Evolutionary conservation across 2,113 vertebrate genomes (phyloP), one percentile per base, ranked within the genome.

Genomic region (Otolemur garnettii): DNA sequence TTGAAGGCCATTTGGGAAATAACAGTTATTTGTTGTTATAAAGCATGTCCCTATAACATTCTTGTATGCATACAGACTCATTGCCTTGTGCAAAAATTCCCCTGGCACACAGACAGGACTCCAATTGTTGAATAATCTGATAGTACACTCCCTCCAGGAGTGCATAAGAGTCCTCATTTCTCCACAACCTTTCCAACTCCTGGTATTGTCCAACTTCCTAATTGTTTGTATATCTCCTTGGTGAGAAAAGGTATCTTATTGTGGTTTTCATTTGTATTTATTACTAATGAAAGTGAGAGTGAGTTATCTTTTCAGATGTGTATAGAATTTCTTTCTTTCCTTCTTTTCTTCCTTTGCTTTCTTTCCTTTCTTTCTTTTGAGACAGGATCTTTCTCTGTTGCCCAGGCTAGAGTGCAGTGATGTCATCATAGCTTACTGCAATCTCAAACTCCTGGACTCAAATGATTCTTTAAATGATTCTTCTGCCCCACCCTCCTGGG

Each of bases 181-280:
- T 33, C 35, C 9, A 28, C 62, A 92, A 15, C 24, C 64, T 86
- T 22, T 9, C 28, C 35, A 78, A 7, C 45, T 3, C 22, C 95
- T 81, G 14, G 22, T 68, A 10, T 84, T 71, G 5, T 93, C 62
- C 21, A 68, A 12, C 22, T 57, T 93, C 30, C 60, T 91, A 15
- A 83, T 11, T 79, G 62, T 91, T 87, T 79, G 53, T 59, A 87
- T n/a, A 57, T 30, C 57, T 84, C 24, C 5, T 82, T 10, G 45
- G 87, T 84, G 50, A 87, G 26, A 92, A 86, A 92, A 64, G 30
- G 4, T 68, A 68, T 89, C 17, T 89, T 50, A 53, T 7, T 97
- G 55, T 87, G 33, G 38, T 87, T 80, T 94, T 84, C 35, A 15
- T 53, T 59, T 93, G 62, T 24, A 33, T 74, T 45, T 74, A 7